Percentiles rank a stretch among this genome's conserved stretches.
Conservation (phyloP, 2,888 invertebrate species). For the Drosophila suboccidentalis region DNA sequence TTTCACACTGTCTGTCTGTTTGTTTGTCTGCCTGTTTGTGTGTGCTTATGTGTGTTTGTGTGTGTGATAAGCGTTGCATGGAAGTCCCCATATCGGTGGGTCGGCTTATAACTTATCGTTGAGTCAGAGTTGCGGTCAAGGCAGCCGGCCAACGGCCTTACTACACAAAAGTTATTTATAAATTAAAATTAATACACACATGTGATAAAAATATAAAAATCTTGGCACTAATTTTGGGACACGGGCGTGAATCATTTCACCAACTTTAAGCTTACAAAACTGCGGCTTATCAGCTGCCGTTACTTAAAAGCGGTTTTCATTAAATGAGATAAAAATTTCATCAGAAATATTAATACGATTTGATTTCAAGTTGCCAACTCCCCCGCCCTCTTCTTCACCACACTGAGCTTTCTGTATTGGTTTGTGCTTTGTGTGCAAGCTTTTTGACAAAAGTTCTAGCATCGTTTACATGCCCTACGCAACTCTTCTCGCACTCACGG, state of each 20-base stretch:
- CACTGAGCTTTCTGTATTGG: background rate
- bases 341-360: conserved; percentile 10
- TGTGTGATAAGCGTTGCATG: background rate
- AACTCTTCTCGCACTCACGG: background rate
- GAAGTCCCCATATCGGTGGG: conserved; percentile 9
- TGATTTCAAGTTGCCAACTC: background rate
- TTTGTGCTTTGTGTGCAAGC: background rate
- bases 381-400: background rate
- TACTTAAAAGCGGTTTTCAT: conserved; percentile 3
- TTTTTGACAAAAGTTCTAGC: background rate
- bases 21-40: too few relatives aligned
- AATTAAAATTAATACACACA: background rate
- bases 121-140: conserved; percentile 14
- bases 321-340: conserved; percentile 15
- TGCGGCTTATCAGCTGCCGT: background rate
- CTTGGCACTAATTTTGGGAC: background rate
- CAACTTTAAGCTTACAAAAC: background rate
- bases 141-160: conserved; percentile 19
- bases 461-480: conserved; percentile 6
- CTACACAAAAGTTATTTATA: conserved; percentile 13
- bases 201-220: conserved; percentile 28
- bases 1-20: background rate
- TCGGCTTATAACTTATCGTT: conserved; percentile 4
- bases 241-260: background rate
- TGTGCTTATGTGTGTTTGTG: background rate